These are phyloP conservation scores for Agonum fuliginosum DNA, from an alignment of 2,888 invertebrate genomes.

Conservation along the genomic window DNA sequence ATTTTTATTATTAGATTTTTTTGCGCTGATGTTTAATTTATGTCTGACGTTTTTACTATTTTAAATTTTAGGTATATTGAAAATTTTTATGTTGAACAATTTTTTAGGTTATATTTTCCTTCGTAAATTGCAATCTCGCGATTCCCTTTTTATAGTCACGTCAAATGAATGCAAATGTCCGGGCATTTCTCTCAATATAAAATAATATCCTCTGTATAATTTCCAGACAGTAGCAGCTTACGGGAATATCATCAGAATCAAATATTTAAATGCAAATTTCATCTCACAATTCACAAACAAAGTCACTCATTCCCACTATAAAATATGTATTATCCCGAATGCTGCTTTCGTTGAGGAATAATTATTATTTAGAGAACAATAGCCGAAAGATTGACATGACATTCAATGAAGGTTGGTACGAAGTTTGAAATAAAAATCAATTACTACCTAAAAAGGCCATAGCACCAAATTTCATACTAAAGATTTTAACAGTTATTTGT, in stretches of 20 bases:
- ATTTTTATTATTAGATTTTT: too few species aligned
- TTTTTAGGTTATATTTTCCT: too few species aligned
- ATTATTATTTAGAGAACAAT: slow-evolving; percentile 17
- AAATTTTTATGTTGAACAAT: too few species aligned
- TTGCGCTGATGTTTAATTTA: too few species aligned
- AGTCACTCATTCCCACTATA: slow-evolving; percentile 3
- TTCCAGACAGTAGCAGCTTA: too few species aligned
- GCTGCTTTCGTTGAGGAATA: not conserved
- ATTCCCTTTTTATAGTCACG: not conserved
- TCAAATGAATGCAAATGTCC: not conserved
- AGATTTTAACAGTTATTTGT: too few species aligned
- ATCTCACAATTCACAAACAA: not conserved
- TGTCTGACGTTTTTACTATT: too few species aligned
- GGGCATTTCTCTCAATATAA: not conserved
- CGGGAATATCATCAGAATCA: not conserved
- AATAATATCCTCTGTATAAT: not conserved
- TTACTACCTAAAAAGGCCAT: too few species aligned
- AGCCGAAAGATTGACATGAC: slow-evolving; percentile 20
- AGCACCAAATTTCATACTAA: too few species aligned
- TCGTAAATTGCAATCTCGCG: not conserved
- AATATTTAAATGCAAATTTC: not conserved
- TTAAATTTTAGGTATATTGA: too few species aligned
- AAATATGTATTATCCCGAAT: slow-evolving; percentile 32
- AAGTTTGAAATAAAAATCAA: too few species aligned
- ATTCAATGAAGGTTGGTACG: too few species aligned